Conservation (phyloP, 2,113 vertebrate species). For the Albula glossodonta region DNA sequence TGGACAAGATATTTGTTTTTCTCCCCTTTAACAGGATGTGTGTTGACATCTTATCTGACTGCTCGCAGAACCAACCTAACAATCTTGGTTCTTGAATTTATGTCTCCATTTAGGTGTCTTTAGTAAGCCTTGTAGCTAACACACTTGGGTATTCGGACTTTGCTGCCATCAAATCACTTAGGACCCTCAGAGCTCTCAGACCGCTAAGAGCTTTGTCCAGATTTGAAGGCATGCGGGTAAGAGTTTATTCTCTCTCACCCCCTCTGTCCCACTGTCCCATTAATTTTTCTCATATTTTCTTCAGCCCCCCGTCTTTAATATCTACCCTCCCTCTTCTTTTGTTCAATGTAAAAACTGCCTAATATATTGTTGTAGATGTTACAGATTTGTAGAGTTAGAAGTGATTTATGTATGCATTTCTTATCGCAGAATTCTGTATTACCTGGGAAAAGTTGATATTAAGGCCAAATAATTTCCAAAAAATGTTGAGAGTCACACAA, state of each 20-base stretch:
- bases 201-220: slow-evolving; percentile 92
- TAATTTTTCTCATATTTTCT: not conserved
- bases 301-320: no score
- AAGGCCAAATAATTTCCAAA: not conserved
- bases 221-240: slow-evolving; percentile 99
- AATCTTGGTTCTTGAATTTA: slow-evolving; percentile 46
- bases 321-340: not conserved
- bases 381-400: not conserved
- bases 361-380: no score
- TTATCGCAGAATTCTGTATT: not conserved
- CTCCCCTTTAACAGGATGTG: slow-evolving; percentile 27
- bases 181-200: slow-evolving; percentile 90
- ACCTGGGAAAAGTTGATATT: not conserved
- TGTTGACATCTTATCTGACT: not conserved
- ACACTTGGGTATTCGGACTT: slow-evolving; percentile 93
- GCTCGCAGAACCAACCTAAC: slow-evolving; percentile 39
- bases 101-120: slow-evolving; percentile 82
- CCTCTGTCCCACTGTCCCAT: slow-evolving; percentile 31
- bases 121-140: slow-evolving; percentile 89
- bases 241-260: slow-evolving; percentile 53
- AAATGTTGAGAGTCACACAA: not conserved
- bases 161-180: slow-evolving; percentile 94
- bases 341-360: not conserved
- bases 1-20: not conserved
- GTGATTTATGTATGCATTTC: not conserved